These are phyloP conservation scores for Psilopogon haemacephalus DNA, from an alignment of 2,113 vertebrate genomes.

Conservation along the genomic window DNA sequence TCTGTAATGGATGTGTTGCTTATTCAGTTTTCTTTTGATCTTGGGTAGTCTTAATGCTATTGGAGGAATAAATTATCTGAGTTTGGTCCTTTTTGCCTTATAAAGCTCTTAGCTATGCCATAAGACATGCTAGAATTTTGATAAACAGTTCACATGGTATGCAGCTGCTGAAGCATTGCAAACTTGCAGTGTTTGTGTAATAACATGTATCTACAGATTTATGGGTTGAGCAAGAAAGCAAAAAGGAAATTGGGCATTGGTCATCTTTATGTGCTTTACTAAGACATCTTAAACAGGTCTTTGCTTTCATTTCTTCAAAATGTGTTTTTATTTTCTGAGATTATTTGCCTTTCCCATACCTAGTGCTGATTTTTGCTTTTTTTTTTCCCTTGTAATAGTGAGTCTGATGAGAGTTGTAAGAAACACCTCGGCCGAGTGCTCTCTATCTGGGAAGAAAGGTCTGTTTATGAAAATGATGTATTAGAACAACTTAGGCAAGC, in stretches of 20 bases:
- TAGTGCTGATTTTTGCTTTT: not conserved
- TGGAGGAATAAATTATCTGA: not conserved
- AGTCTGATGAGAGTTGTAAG: conserved; percentile 94
- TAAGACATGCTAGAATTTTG: not conserved
- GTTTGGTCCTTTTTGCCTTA: not conserved
- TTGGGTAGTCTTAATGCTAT: not conserved
- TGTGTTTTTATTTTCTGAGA: not conserved
- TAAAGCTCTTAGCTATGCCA: not conserved
- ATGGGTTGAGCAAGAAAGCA: not conserved
- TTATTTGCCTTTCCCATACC: not conserved
- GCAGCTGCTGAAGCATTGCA: not conserved
- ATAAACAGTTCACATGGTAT: not conserved
- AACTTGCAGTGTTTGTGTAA: not conserved
- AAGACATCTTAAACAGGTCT: not conserved
- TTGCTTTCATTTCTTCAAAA: not conserved
- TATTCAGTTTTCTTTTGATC: not conserved
- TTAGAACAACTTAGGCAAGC: conserved; percentile 93
- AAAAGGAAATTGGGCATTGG: not conserved
- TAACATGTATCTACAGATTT: not conserved
- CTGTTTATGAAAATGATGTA: conserved; percentile 93
- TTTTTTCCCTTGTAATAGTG: conserved; percentile 74
- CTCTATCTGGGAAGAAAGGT: conserved; percentile 98
- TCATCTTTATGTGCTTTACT: not conserved
- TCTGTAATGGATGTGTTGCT: not conserved
- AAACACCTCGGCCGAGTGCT: conserved; percentile 93